Percentiles rank a stretch among this genome's conserved stretches.
Evolutionary conservation across 1,140 invertebrate species (phyloP).

Genomic region (Arctopsyche grandis): DNA sequence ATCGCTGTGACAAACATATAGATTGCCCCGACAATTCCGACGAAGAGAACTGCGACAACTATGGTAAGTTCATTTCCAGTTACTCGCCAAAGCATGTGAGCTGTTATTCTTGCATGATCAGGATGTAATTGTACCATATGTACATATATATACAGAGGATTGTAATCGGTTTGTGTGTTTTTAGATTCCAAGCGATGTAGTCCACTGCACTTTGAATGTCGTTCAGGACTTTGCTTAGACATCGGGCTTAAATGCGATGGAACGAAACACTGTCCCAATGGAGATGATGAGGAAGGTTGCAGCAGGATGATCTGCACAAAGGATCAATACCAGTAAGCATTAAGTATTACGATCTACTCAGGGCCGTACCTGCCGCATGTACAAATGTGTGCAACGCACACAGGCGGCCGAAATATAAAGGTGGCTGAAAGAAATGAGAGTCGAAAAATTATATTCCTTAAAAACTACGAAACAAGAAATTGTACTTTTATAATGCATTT

Average conservation of each 20-base stretch:
- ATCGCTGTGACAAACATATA: slow-evolving; percentile 76
- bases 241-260: slow-evolving; percentile 70
- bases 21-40: slow-evolving; percentile 84
- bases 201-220: slow-evolving; percentile 44
- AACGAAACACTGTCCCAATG: slow-evolving; percentile 71
- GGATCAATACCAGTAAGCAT: slow-evolving; percentile 36
- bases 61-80: slow-evolving; percentile 55
- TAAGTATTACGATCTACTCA: not conserved
- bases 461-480: too few species aligned
- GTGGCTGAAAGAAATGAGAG: too few species aligned
- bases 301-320: slow-evolving; percentile 3
- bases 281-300: slow-evolving; percentile 53
- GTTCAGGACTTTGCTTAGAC: slow-evolving; percentile 40
- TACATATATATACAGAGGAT: not conserved
- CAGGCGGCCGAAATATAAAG: too few species aligned
- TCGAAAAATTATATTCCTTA: too few species aligned
- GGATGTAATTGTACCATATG: not conserved
- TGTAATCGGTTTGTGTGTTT: not conserved
- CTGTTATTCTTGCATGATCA: too few species aligned
- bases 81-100: too few species aligned
- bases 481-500: too few species aligned
- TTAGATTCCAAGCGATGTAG: slow-evolving; percentile 34
- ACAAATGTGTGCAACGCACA: too few species aligned
- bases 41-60: slow-evolving; percentile 71
- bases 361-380: not conserved